These are phyloP conservation scores for Anisognathus igniventris DNA, from an alignment of 2,797 vertebrate species.

Conservation along the genomic window DNA sequence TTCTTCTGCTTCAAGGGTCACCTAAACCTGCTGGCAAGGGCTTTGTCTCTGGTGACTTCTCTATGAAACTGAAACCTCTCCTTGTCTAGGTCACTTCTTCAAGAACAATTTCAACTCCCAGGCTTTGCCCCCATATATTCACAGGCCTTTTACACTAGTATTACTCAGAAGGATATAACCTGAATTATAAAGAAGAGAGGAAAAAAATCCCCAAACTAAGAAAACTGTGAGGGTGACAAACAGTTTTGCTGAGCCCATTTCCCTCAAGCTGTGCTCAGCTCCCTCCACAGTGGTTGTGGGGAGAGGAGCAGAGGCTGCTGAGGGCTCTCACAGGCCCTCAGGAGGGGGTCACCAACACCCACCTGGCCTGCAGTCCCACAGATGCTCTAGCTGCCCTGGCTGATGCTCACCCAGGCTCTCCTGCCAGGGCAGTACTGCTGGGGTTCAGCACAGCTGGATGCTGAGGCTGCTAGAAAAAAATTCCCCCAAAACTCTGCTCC, in stretches of 20 bases:
- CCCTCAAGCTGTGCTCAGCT: fast-evolving
- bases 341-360: too few species aligned
- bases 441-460: neutral
- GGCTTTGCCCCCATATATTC: neutral
- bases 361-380: fast-evolving
- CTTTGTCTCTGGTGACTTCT: neutral
- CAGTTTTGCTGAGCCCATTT: neutral
- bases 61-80: neutral
- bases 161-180: neutral
- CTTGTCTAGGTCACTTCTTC: neutral
- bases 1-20: neutral
- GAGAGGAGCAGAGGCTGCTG: neutral
- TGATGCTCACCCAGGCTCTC: neutral
- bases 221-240: fast-evolving
- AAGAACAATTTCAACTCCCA: neutral
- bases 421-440: neutral
- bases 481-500: neutral
- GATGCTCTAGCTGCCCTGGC: neutral
- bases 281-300: fast-evolving
- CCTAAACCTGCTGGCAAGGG: neutral
- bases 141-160: fast-evolving
- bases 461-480: neutral
- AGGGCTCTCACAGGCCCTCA: fast-evolving
- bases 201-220: neutral
- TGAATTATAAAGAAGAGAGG: neutral